Conservation (phyloP, 2,888 invertebrate genomes). For the Sympetrum striolatum region DNA sequence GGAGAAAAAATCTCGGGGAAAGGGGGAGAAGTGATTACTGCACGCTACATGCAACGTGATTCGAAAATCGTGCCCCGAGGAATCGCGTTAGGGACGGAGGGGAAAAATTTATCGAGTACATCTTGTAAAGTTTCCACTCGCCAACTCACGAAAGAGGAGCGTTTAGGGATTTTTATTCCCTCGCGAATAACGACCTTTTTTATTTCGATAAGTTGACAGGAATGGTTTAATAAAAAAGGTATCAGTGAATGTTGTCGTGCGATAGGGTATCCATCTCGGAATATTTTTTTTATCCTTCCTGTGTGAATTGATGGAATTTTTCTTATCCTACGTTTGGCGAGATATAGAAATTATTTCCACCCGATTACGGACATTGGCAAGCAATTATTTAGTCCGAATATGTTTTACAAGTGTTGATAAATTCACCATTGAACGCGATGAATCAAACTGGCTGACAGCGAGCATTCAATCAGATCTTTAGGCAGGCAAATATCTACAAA, state of each 20-base stretch:
- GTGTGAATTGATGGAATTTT: too few relatives aligned
- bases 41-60: neutral
- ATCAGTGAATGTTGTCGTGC: neutral
- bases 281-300: too few relatives aligned
- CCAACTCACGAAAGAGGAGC: neutral
- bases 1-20: neutral
- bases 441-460: neutral
- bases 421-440: neutral
- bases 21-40: neutral
- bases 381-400: neutral
- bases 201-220: neutral
- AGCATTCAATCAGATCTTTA: neutral
- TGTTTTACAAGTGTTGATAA: neutral
- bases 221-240: neutral
- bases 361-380: neutral
- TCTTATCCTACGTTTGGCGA: neutral
- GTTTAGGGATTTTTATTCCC: neutral
- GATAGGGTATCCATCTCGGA: neutral
- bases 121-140: neutral
- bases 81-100: neutral
- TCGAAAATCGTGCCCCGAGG: neutral
- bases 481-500: neutral
- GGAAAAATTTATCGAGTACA: neutral
- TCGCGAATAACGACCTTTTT: neutral
- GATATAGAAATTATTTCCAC: neutral